phyloP scores from a whole-genome alignment of 2,888 invertebrate species.

The Cantharis rufa region DNA sequence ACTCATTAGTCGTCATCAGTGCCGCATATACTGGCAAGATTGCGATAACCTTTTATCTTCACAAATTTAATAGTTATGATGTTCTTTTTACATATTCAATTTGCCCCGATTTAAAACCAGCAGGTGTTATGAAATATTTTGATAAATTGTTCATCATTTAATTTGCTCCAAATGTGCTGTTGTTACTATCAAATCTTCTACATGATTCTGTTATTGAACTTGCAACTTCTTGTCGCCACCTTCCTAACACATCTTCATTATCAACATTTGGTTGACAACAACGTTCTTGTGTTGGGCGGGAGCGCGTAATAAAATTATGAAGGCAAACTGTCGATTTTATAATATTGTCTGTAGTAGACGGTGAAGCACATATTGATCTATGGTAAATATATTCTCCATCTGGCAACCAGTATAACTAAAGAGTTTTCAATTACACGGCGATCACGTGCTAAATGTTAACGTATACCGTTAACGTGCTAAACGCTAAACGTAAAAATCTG shows the following conservation, averaged over 20 bases:
- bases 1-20: too few relatives aligned
- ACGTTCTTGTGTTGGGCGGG: not conserved
- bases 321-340: constrained; percentile 30
- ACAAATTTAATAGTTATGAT: too few relatives aligned
- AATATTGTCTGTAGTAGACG: constrained; percentile 26
- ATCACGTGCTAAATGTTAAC: constrained; percentile 27
- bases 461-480: too few relatives aligned
- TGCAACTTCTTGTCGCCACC: constrained; percentile 20
- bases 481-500: too few relatives aligned
- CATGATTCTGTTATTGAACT: not conserved
- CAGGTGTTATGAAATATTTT: constrained; percentile 18
- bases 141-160: constrained; percentile 4
- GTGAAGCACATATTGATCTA: constrained; percentile 20
- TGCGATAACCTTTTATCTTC: too few relatives aligned
- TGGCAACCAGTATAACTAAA: constrained; percentile 28
- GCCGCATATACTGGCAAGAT: too few relatives aligned
- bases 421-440: constrained; percentile 31
- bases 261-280: constrained; percentile 22
- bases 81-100: constrained; percentile 10
- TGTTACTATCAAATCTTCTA: constrained; percentile 11
- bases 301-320: constrained; percentile 27
- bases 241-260: constrained; percentile 17
- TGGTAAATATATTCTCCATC: constrained; percentile 32
- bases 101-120: constrained; percentile 16
- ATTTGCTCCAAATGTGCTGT: not conserved